Base-by-base conservation (phyloP, 2,113 vertebrate genomes). In the Sarotherodon lohbergeri region DNA sequence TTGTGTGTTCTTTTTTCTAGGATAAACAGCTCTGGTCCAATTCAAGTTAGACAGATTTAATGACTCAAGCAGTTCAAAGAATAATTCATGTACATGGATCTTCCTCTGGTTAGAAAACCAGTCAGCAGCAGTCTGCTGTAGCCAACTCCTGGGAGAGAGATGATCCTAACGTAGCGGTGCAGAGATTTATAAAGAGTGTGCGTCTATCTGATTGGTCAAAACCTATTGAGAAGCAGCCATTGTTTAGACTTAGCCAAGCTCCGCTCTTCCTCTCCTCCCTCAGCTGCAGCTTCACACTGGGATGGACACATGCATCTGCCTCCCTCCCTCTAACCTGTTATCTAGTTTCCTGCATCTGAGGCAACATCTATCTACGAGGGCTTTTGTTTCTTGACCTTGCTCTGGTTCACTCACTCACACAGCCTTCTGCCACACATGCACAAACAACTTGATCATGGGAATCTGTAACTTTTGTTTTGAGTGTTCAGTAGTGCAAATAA, bases 341-440 rank as follows among this genome's bases (percentile, higher is more conserved):
- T 36, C 9, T 4, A 0, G 17, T 36, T 63, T 66, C 6, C 61
- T 36, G 0, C 2, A 0, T 36, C 57, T 59, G 7, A 59, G 0
- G 27, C 56, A 59, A 59, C 14, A 0, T 16, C 46, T 19, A 9
- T n/a, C 0, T 63, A 9, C 36, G 32, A 0, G 3, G 61, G 4
- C 19, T n/a, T n/a, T 39, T 66, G 61, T 39, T 66, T 66, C 19
- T 66, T 39, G 19, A 66, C 61, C 4, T 8, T 66, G 6, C 34
- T 66, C 19, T 39, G 34, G 34, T 39, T 66, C 61, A 66, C 0
- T 39, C 9, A 3, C 9, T 4, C 10, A 66, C 59, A 36, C 59
- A 36, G 0, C 1, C 24, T 63, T 63, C 17, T 63, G 9, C 0
- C 32, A 7, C 32, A 63, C 17, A 36, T 7, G 61, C 32, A 1